Evolutionary conservation across 1,140 invertebrate species (phyloP), one percentile per base, ranked within the genome.

Genomic region (Zeugodacus cucurbitae): DNA sequence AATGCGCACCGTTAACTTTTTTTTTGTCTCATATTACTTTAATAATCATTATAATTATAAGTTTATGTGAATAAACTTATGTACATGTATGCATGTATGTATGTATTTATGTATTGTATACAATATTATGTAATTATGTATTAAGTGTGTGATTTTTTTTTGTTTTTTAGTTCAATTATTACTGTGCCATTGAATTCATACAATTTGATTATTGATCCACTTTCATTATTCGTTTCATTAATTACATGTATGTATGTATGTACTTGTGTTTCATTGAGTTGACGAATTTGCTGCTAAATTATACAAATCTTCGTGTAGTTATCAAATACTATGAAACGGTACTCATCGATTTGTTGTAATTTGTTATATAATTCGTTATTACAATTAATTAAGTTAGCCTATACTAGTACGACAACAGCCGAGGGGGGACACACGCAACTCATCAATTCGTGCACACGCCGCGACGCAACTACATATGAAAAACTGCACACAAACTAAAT

Each of bases 1-100:
- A 74, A 74, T 37, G 14, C 67, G 34, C 22, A 8, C 22, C 32
- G 1, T 67, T 67, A 74, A 74, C 67, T 74, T 74, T 74, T 41
- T n/a, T n/a, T n/a, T n/a, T n/a, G n/a, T n/a, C n/a, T n/a, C n/a
- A 74, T 74, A 37, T 74, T 74, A 74, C 67, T 74, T 74, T 74
- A 74, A 74, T 74, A 74, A 37, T 74, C 67, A 74, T 74, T 74
- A 74, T 74, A 37, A 37, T 74, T 74, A 74, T 74, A 74, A 74
- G 67, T 74, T 74, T 37, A 74, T 74, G 10, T 74, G 67, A 74
- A 74, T 74, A 74, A 74, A 74, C 67, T 74, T 74, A 29, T 64
- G 29, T 22, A n/a, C 34, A 22, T 41, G 67, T 41, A 37, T 74
- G 64, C 29, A 67, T 67, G 64, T 67, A 67, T 67, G 64, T 67